Base-by-base conservation (phyloP, 2,888 invertebrate species). In the Xestia xanthographa region DNA sequence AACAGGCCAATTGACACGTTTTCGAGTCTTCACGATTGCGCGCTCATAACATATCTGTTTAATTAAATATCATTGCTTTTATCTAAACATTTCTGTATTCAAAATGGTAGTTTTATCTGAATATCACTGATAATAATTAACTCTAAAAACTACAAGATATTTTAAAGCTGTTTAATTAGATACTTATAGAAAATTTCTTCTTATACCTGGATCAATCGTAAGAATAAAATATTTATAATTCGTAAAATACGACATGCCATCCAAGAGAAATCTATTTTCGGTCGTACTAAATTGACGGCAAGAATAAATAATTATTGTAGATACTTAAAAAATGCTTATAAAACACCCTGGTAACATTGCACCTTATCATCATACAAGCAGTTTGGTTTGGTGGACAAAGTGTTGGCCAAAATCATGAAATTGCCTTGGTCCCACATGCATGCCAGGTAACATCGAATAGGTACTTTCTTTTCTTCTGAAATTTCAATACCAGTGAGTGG, bases 21-120 rank as follows among this genome's bases (percentile, higher is more conserved):
- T n/a, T n/a, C n/a, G n/a, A n/a, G n/a, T n/a, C n/a, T n/a, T n/a
- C n/a, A n/a, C n/a, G n/a, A n/a, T n/a, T n/a, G n/a, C n/a, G n/a
- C n/a, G n/a, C n/a, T n/a, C n/a, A n/a, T n/a, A n/a, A n/a, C n/a
- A n/a, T n/a, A n/a, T n/a, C n/a, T n/a, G n/a, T n/a, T n/a, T n/a
- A n/a, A n/a, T n/a, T n/a, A n/a, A n/a, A n/a, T n/a, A n/a, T n/a
- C n/a, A n/a, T n/a, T n/a, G n/a, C n/a, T n/a, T n/a, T n/a, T 79
- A 86, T 72, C 79, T 80, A 78, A 77, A 86, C 58, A 72, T 74
- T 79, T 85, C 84, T 80, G 71, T 83, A 86, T 83, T 75, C 77
- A 75, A 83, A 87, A 84, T 63, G 80, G 79, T 90, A 87, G 90
- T 83, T 83, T 76, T 80, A 85, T 85, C 81, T 79, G 79, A 83